Base-by-base conservation (phyloP, 2,888 invertebrate genomes). In the Agriotes lineatus region DNA sequence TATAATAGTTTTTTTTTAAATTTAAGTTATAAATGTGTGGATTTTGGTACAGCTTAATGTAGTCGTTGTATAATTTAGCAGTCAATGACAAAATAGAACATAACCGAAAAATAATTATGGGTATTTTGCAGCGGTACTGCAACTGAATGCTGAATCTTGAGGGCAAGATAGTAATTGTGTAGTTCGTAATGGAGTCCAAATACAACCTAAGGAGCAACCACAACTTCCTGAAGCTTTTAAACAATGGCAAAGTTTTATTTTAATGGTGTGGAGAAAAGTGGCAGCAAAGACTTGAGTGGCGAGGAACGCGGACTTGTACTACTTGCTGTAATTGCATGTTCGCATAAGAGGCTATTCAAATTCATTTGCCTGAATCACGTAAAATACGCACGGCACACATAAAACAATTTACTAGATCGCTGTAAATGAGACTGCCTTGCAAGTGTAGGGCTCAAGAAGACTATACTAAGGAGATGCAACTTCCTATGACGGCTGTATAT, bases 301-400 rank as follows among this genome's bases (percentile, higher is more conserved):
- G 52, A 61, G 39, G 48, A 50, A 61, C 37, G 52, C 18, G 33
- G 30, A 52, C 20, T 61, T 61, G 52, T 61, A 61, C 48, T 61
- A 48, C 61, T 39, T 20, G 48, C 35, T 61, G 52, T 61, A 61
- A 61, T 61, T 61, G 61, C 61, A 61, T 52, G 61, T 61, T 61
- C 37, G 48, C 42, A 35, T 33, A 61, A 37, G 50, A 61, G 61
- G 61, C 39, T 52, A 61, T 61, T 61, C 52, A 61, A 61, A 61
- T 61, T 61, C 61, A 61, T 61, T 52, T 52, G 61, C 37, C 12
- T 52, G 48, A 37, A 61, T 61, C 61, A 61, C 61, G 52, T 50
- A 18, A 39, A 50, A 61, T 48, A 37, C 37, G 52, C 35, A 61
- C 39, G 20, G 10, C 39, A 25, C n/a, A 42, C 61, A 61, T 52